Percentiles rank a stretch among this genome's conserved stretches.
These are phyloP conservation scores for Onchidella celtica DNA, from an alignment of 2,888 invertebrate genomes.

Conservation along the genomic window DNA sequence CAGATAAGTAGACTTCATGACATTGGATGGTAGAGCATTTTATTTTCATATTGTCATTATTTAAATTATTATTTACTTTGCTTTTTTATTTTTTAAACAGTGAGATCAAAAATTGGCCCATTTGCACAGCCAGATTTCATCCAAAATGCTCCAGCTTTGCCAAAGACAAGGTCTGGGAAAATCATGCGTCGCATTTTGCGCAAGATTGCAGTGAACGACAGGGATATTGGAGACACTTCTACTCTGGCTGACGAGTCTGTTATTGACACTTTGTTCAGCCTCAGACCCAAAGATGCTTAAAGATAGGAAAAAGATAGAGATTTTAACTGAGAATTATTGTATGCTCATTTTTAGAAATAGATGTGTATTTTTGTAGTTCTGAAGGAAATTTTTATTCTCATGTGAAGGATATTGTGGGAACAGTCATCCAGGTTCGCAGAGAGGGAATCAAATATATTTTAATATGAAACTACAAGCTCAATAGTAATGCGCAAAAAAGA, in stretches of 20 bases:
- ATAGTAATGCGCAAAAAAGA: too few species aligned
- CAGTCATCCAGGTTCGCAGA: too few species aligned
- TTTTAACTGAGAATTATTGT: too few species aligned
- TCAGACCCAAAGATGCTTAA: slow-evolving; percentile 65
- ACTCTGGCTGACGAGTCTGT: slow-evolving; percentile 96
- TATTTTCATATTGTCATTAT: neutral
- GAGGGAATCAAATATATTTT: too few species aligned
- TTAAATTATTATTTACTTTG: neutral
- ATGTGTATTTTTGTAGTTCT: too few species aligned
- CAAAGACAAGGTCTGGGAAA: slow-evolving; percentile 98
- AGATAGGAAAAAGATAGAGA: too few species aligned
- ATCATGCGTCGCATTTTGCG: slow-evolving; percentile 97
- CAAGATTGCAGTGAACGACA: slow-evolving; percentile 94
- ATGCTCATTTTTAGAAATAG: too few species aligned
- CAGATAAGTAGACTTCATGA: too few species aligned
- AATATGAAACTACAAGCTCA: too few species aligned
- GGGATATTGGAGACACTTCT: slow-evolving; percentile 94
- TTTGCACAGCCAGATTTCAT: slow-evolving; percentile 97
- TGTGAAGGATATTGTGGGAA: too few species aligned
- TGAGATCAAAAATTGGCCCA: slow-evolving; percentile 94
- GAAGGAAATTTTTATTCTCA: too few species aligned
- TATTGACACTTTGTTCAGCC: slow-evolving; percentile 82
- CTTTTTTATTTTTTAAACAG: slow-evolving; percentile 79
- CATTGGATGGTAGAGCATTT: too few species aligned
- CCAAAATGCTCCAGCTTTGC: slow-evolving; percentile 95